These are phyloP conservation scores for Apogon hyalosoma DNA, from an alignment of 2,797 vertebrate genomes.

Conservation along the genomic window DNA sequence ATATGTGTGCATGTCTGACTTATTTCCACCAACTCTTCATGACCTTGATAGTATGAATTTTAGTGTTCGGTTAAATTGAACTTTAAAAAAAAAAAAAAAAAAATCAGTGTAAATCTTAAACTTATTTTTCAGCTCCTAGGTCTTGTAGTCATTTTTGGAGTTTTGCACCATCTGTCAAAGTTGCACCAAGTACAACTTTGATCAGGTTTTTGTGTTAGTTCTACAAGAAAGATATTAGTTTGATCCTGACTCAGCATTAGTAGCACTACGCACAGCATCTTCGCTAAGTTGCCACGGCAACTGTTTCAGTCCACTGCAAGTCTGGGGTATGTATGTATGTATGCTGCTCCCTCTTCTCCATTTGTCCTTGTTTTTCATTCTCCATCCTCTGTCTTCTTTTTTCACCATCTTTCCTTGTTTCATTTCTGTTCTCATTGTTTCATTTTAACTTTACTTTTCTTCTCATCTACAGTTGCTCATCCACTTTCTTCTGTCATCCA, in stretches of 20 bases:
- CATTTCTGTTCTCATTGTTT: neutral
- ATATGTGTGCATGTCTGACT: constrained; percentile 12
- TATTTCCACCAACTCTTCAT: no score
- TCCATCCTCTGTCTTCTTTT: neutral
- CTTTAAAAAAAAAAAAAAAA: no score
- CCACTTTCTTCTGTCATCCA: neutral
- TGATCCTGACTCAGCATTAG: constrained; percentile 55
- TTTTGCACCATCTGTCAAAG: constrained; percentile 1
- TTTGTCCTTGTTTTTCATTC: neutral
- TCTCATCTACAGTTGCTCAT: neutral
- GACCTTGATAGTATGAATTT: neutral
- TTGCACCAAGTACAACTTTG: neutral
- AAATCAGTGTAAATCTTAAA: neutral
- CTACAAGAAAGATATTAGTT: constrained; percentile 31
- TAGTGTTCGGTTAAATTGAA: no score
- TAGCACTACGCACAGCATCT: constrained; percentile 64
- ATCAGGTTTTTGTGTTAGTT: neutral
- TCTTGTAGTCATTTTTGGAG: neutral
- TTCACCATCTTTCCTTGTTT: neutral
- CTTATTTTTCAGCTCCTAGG: neutral
- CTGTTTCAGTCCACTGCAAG: constrained; percentile 55
- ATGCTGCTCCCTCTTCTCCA: neutral
- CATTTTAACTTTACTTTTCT: neutral
- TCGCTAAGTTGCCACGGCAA: constrained; percentile 76
- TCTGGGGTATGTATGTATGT: constrained; percentile 74